These are phyloP conservation scores for Salpingus planirostris DNA, from an alignment of 2,888 invertebrate genomes.

Conservation along the genomic window DNA sequence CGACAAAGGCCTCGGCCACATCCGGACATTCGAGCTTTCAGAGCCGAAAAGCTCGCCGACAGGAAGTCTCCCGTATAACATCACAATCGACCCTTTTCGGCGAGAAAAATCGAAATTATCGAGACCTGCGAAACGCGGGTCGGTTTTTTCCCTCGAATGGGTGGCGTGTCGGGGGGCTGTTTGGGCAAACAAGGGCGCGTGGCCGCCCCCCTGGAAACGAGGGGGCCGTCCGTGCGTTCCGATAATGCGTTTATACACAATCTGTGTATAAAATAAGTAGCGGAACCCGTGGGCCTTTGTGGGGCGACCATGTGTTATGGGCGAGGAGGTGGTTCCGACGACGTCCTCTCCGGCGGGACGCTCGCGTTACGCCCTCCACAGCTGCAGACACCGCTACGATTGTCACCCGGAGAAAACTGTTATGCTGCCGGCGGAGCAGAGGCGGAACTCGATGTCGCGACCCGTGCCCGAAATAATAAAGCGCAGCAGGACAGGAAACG, in stretches of 20 bases:
- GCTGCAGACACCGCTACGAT: conserved; percentile 21
- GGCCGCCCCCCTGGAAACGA: conserved; percentile 21
- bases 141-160: too few species aligned
- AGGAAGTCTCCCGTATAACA: too few species aligned
- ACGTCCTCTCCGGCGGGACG: conserved; percentile 21
- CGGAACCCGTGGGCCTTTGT: conserved; percentile 18
- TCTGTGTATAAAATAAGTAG: conserved; percentile 22
- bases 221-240: conserved; percentile 20
- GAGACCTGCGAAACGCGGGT: too few species aligned
- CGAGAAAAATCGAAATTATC: too few species aligned
- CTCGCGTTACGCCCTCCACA: conserved; percentile 24
- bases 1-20: too few species aligned
- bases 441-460: conserved; percentile 23
- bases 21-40: too few species aligned
- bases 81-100: too few species aligned
- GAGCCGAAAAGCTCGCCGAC: too few species aligned
- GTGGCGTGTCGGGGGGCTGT: conserved; percentile 23
- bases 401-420: conserved; percentile 20
- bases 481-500: background rate
- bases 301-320: conserved; percentile 23
- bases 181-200: conserved; percentile 28
- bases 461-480: conserved; percentile 22
- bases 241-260: conserved; percentile 26
- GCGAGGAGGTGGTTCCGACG: conserved; percentile 21
- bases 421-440: too few species aligned